Evolutionary conservation across 2,113 vertebrate species (phyloP).

Genomic region (Oreotrochilus melanogaster): DNA sequence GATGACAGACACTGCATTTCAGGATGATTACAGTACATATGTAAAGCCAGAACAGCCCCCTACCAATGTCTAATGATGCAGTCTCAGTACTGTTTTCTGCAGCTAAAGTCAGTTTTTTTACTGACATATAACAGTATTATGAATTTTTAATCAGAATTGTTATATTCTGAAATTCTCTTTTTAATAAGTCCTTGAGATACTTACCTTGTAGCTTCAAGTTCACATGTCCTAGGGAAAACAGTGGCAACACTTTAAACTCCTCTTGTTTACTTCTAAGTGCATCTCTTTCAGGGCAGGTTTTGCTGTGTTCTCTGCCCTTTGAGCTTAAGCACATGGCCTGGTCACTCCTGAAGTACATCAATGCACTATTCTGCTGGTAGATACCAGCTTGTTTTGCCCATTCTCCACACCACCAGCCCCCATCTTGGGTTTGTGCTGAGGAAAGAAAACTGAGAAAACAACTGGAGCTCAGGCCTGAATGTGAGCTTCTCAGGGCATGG

Average conservation of each 20-base stretch:
- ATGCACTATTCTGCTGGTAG: background rate
- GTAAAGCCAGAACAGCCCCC: background rate
- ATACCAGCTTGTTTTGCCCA: background rate
- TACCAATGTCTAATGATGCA: background rate
- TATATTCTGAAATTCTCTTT: background rate
- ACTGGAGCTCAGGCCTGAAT: background rate
- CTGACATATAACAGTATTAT: background rate
- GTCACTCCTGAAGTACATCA: background rate
- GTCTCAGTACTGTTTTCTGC: background rate
- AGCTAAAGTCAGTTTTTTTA: background rate
- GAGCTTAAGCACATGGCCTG: background rate
- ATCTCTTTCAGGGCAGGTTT: background rate
- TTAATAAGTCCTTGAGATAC: background rate
- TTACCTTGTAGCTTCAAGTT: background rate
- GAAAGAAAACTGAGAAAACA: background rate
- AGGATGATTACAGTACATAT: background rate
- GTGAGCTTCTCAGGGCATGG: background rate
- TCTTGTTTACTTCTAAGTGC: background rate
- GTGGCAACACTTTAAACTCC: background rate
- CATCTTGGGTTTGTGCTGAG: background rate
- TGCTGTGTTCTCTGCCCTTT: background rate
- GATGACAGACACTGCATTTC: background rate
- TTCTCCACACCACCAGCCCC: background rate
- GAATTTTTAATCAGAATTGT: background rate
- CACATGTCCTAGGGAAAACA: background rate